These are phyloP conservation scores for Erpornis zantholeuca DNA, from an alignment of 2,113 vertebrate species.

Conservation along the genomic window DNA sequence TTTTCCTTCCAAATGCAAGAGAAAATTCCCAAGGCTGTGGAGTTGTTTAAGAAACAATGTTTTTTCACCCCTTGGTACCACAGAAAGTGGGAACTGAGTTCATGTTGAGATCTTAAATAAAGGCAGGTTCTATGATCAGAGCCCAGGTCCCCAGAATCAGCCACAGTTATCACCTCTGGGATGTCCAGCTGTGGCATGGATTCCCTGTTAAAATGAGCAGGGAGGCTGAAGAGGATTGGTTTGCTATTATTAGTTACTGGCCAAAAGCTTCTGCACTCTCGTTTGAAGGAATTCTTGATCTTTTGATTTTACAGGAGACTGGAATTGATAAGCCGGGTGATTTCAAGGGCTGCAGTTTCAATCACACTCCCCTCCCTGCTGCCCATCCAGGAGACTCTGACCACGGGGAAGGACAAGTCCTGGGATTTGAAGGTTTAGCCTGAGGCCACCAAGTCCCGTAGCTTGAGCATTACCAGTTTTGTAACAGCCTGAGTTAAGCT, in stretches of 20 bases:
- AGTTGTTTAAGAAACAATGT: accelerated
- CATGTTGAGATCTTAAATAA: background rate
- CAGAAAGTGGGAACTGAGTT: background rate
- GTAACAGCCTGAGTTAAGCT: background rate
- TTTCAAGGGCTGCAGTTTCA: constrained; percentile 60
- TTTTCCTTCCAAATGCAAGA: background rate
- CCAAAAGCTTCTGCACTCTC: constrained; percentile 15
- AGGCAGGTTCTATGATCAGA: background rate
- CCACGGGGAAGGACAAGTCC: constrained; percentile 3
- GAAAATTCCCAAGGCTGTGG: background rate
- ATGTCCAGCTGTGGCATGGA: background rate
- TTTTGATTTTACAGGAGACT: constrained; percentile 67
- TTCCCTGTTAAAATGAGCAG: background rate
- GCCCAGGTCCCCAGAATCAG: background rate
- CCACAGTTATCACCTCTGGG: background rate
- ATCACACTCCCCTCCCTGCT: background rate
- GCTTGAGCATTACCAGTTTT: background rate
- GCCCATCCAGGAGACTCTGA: background rate
- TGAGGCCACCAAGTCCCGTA: background rate
- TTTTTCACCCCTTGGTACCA: background rate
- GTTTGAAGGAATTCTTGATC: constrained; percentile 51
- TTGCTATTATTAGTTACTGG: constrained; percentile 37
- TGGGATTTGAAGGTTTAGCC: constrained; percentile 43
- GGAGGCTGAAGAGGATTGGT: constrained; percentile 18
- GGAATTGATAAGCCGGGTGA: constrained; percentile 40